Evolutionary conservation across 2,888 invertebrate genomes (phyloP).

Genomic region (Dascillus cervinus): DNA sequence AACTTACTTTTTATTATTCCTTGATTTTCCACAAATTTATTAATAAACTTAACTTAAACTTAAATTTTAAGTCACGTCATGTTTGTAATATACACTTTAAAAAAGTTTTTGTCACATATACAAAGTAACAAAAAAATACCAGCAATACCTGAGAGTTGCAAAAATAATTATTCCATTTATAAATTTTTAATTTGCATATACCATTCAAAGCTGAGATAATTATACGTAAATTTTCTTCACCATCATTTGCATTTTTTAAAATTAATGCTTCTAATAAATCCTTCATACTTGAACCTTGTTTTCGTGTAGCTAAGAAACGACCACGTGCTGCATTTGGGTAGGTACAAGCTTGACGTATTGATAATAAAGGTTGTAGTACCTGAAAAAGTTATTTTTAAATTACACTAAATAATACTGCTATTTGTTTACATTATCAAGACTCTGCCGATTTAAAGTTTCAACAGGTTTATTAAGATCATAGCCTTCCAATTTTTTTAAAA

Average conservation of each 20-base stretch:
- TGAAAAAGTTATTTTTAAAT: slow-evolving; percentile 28
- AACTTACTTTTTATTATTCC: too few species aligned
- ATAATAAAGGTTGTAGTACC: slow-evolving; percentile 56
- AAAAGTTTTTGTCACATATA: too few species aligned
- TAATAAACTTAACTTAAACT: too few species aligned
- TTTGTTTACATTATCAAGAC: slow-evolving; percentile 35
- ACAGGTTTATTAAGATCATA: slow-evolving; percentile 43
- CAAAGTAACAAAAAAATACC: slow-evolving; percentile 53
- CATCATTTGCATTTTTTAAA: slow-evolving; percentile 50
- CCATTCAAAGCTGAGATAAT: slow-evolving; percentile 61
- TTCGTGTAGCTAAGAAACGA: slow-evolving; percentile 45
- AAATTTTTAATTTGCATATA: slow-evolving; percentile 17
- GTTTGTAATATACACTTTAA: too few species aligned
- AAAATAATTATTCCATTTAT: neutral
- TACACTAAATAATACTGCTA: slow-evolving; percentile 1
- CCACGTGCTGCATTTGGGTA: slow-evolving; percentile 57
- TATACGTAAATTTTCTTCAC: slow-evolving; percentile 55
- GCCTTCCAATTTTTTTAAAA: slow-evolving; percentile 42
- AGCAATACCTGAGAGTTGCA: slow-evolving; percentile 47
- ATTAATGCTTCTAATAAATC: slow-evolving; percentile 60
- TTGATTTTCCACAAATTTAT: too few species aligned
- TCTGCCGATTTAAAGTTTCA: slow-evolving; percentile 41
- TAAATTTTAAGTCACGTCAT: too few species aligned
- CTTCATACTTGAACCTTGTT: slow-evolving; percentile 52
- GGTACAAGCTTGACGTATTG: slow-evolving; percentile 63